These are phyloP conservation scores for Idaea biselata DNA, from an alignment of 2,888 invertebrate genomes.

Conservation along the genomic window DNA sequence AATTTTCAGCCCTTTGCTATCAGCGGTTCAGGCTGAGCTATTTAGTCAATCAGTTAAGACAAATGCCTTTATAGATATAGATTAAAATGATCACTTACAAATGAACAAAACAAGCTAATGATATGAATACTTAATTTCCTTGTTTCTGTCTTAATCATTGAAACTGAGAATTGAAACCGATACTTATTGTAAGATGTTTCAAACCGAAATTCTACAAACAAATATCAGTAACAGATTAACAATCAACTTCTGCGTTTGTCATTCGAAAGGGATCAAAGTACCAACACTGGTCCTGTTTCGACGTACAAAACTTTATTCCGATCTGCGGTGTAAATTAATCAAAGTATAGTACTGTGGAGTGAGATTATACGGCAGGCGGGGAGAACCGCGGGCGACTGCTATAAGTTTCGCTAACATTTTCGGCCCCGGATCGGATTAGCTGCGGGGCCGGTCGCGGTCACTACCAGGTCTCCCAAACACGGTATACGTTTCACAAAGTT, in stretches of 20 bases:
- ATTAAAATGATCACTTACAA: not conserved
- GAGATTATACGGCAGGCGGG: constrained; percentile 62
- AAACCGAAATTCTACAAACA: constrained; percentile 42
- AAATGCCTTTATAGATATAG: too few species aligned
- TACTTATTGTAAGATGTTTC: constrained; percentile 44
- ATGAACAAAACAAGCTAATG: not conserved
- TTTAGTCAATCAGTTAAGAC: too few species aligned
- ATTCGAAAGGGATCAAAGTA: constrained; percentile 57
- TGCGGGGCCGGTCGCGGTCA: constrained; percentile 66
- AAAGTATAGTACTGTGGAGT: constrained; percentile 63
- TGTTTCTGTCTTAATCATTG: not conserved
- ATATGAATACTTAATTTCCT: not conserved
- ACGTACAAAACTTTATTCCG: constrained; percentile 64
- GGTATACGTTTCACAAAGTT: constrained; percentile 79
- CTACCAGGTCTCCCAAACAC: constrained; percentile 70
- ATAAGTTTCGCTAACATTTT: constrained; percentile 68
- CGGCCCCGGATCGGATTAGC: constrained; percentile 69
- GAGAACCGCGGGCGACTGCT: constrained; percentile 41
- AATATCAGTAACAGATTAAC: constrained; percentile 62
- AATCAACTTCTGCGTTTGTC: constrained; percentile 58
- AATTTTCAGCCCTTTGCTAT: too few species aligned
- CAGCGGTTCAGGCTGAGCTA: too few species aligned
- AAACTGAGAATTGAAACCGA: constrained; percentile 39
- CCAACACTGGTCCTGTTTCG: constrained; percentile 70
- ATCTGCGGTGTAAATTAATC: constrained; percentile 73